A percentile compares a stretch with the other conserved stretches of the same genome.
Conservation (phyloP, 2,113 vertebrate genomes). For the Aspidoscelis tigris region DNA sequence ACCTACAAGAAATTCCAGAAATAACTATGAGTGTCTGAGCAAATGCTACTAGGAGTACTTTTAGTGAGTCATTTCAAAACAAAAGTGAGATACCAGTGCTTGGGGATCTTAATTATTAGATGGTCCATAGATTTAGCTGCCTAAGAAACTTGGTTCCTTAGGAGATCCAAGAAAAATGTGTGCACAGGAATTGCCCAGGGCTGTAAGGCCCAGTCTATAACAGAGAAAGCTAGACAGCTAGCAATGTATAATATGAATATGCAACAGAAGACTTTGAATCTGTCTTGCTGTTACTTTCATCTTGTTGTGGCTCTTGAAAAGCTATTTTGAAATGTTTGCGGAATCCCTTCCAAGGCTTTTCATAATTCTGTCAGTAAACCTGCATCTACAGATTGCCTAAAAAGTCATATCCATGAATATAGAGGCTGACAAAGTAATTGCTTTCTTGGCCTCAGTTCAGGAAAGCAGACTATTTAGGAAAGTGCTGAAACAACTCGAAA, state of each 20-base stretch:
- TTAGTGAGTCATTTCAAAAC: background rate
- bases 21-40: background rate
- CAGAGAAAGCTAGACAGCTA: slow-evolving; percentile 35
- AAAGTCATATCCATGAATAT: slow-evolving; percentile 65
- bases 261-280: slow-evolving; percentile 68
- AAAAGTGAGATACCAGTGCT: background rate
- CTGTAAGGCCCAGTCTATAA: slow-evolving; percentile 4
- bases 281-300: slow-evolving; percentile 71
- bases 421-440: slow-evolving; percentile 54
- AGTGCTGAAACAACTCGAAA: slow-evolving; percentile 13
- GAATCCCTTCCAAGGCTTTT: slow-evolving; percentile 76
- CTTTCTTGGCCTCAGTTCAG: slow-evolving; percentile 51
- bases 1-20: background rate
- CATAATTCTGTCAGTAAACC: slow-evolving; percentile 74
- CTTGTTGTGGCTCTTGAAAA: slow-evolving; percentile 70
- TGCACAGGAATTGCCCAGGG: slow-evolving; percentile 1
- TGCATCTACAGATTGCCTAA: slow-evolving; percentile 70
- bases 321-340: slow-evolving; percentile 72
- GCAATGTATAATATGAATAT: slow-evolving; percentile 68
- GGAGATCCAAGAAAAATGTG: background rate
- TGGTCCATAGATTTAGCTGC: slow-evolving; percentile 53
- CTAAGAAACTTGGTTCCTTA: background rate
- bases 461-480: slow-evolving; percentile 38
- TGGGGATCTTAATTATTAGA: background rate
- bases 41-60: background rate